Base-by-base conservation (phyloP, 2,113 vertebrate genomes). In the Pipra filicauda region DNA sequence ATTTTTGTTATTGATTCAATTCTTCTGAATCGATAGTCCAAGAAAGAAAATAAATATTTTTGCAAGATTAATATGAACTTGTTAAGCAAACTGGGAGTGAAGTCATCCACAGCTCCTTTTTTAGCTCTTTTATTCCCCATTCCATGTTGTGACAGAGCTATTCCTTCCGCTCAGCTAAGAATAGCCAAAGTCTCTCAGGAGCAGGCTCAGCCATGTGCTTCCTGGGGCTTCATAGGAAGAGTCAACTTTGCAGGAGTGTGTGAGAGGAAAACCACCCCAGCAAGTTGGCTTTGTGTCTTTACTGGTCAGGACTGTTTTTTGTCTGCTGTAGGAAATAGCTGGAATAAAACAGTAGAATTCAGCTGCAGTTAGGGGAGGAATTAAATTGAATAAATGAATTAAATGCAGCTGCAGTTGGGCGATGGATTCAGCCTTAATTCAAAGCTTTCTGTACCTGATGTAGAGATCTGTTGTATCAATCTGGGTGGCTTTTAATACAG, bases 111-210 rank as follows among this genome's bases (percentile, higher is more conserved):
- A 0, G 26, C 67, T 87, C 72, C 81, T 31, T 91, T 87, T 97
- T 94, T 91, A 94, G 88, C 75, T 96, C 75, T 82, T 96, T 96
- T 96, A 93, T 97, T 96, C 95, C 94, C 41, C 5, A 2, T 1
- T 74, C 77, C 23, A 1, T n/a, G 85, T 15, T 70, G 85, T 94
- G 97, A 92, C 85, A 96, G 85, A 8, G 88, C 84, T 44, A 22
- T 77, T 97, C 94, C 86, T 95, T 95, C 91, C 66, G 76, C 54
- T 78, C 12, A 26, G 95, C 96, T 96, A 90, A 97, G 97, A 97
- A 97, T 92, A 97, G 92, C 82, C 26, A 7, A 16, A 82, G 71
- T 39, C 57, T 92, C 81, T 89, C 86, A 27, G 93, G 93, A 97
- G 93, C 88, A 92, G 96, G 91, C 89, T 66, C 85, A 78, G 55